Percentiles rank a stretch among this genome's conserved stretches.
phyloP scores from a whole-genome alignment of 2,113 vertebrate species.

The Sorex araneus region DNA sequence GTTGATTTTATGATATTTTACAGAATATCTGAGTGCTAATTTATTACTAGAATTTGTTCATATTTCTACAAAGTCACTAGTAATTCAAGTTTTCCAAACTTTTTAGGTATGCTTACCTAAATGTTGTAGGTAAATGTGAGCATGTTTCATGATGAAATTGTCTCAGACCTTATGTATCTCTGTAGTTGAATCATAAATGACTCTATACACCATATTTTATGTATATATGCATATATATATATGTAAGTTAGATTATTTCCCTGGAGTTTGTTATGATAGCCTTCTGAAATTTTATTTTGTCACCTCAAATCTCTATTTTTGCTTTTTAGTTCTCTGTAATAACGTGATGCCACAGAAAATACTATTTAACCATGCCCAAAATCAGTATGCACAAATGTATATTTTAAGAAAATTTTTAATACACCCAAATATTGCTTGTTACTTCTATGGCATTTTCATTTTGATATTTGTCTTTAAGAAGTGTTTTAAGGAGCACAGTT shows the following conservation, averaged over 20 bases:
- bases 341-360: neutral
- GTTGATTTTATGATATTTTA: slow-evolving; percentile 25
- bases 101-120: too few relatives aligned
- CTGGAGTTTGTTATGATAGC: neutral
- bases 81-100: slow-evolving; percentile 27
- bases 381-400: neutral
- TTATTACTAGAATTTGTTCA: neutral
- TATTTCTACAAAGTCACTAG: neutral
- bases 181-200: neutral
- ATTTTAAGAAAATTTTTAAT: slow-evolving; percentile 1
- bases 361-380: neutral
- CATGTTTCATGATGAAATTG: neutral
- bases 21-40: neutral
- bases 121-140: neutral
- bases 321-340: neutral
- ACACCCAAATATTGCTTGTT: neutral
- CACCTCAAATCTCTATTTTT: neutral
- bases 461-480: slow-evolving; percentile 35
- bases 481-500: neutral
- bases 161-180: slow-evolving; percentile 18
- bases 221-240: neutral
- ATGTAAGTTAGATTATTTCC: neutral
- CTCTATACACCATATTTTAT: neutral
- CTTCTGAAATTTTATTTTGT: neutral
- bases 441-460: neutral